A percentile compares a stretch with the other conserved stretches of the same genome.
Conservation (phyloP, 2,113 vertebrate genomes). For the Mesembrinibis cayennensis region DNA sequence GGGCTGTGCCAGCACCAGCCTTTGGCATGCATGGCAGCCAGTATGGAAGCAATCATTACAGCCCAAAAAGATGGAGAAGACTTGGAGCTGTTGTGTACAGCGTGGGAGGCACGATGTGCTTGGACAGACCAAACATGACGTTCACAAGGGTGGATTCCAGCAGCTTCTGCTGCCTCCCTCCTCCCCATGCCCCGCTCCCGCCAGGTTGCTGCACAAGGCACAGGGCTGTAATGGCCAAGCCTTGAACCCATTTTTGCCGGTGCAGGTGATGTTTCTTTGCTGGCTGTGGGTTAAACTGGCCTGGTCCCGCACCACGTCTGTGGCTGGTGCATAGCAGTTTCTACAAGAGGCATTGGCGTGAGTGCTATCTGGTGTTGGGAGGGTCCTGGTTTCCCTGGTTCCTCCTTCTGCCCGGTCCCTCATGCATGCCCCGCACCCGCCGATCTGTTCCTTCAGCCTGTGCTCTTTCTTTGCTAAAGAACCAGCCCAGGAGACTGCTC, state of each 20-base stretch:
- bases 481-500: not conserved
- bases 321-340: not conserved
- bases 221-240: not conserved
- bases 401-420: not conserved
- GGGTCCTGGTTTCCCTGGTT: not conserved
- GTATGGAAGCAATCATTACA: not conserved
- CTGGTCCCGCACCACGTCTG: not conserved
- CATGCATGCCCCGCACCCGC: rapidly evolving
- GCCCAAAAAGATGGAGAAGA: not conserved
- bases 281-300: not conserved
- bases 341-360: not conserved
- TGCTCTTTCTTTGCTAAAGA: not conserved
- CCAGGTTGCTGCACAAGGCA: not conserved
- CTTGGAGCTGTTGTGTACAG: not conserved
- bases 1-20: not conserved
- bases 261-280: not conserved
- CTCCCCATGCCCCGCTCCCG: rapidly evolving
- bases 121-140: not conserved
- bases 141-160: not conserved
- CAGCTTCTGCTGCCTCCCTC: not conserved
- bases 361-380: not conserved
- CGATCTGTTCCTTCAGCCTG: not conserved
- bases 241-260: not conserved
- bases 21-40: not conserved
- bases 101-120: not conserved